Conservation (phyloP, 2,797 vertebrate genomes). For the Enteromius thamalakanensis region DNA sequence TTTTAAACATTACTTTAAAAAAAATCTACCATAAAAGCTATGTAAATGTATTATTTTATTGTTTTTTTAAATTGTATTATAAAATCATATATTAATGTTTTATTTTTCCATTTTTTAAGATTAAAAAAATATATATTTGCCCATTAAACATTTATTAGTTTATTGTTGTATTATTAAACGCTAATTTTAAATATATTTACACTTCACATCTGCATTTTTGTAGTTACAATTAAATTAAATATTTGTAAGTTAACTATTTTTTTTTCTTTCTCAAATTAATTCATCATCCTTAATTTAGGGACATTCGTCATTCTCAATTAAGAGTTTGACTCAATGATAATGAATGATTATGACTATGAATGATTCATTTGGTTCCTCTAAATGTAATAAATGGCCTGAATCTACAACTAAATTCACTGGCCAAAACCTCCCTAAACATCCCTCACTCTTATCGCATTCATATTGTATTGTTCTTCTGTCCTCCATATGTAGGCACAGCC, state of each 20-base stretch:
- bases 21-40: background rate
- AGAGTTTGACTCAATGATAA: background rate
- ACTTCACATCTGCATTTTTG: background rate
- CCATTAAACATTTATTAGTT: background rate
- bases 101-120: background rate
- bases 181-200: background rate
- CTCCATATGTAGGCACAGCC: conserved; percentile 29
- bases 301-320: background rate
- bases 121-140: background rate
- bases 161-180: background rate
- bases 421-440: background rate
- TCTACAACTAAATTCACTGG: background rate
- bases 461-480: conserved; percentile 13
- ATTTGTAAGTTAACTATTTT: background rate
- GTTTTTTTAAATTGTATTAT: background rate
- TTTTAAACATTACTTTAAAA: background rate
- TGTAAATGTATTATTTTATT: background rate
- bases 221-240: background rate
- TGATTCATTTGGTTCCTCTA: background rate
- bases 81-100: background rate
- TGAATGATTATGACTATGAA: background rate
- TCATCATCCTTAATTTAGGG: background rate
- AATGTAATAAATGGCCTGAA: background rate
- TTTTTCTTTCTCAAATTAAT: background rate
- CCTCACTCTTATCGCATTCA: background rate